phyloP scores from a whole-genome alignment of 2,797 vertebrate genomes.

The Pantherophis alleghaniensis region DNA sequence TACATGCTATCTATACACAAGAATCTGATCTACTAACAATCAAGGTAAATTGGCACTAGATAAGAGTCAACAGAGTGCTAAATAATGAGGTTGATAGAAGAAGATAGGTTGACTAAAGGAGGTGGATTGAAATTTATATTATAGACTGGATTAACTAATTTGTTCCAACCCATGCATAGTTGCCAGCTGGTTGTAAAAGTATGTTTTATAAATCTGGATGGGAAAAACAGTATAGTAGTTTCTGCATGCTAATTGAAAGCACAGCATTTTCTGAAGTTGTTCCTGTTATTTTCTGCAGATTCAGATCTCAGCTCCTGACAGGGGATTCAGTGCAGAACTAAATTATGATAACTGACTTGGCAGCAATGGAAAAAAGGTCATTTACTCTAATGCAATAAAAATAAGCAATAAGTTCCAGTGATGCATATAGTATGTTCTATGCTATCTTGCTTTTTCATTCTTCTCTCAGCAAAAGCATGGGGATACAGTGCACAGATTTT shows the following conservation, averaged over 20 bases:
- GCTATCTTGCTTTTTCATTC: constrained; percentile 58
- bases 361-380: constrained; percentile 62
- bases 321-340: constrained; percentile 67
- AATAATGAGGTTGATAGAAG: not conserved
- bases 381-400: constrained; percentile 69
- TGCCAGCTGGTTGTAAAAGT: not conserved
- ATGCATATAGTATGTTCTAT: constrained; percentile 63
- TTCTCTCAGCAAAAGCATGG: constrained; percentile 63
- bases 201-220: not conserved
- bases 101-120: not conserved
- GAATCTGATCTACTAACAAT: not conserved
- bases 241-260: constrained; percentile 4
- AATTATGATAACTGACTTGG: constrained; percentile 71
- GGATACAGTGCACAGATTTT: constrained; percentile 42
- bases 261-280: constrained; percentile 16
- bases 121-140: not conserved
- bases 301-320: constrained; percentile 50
- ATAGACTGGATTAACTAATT: not conserved
- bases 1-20: not conserved
- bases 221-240: not conserved
- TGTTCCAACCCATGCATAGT: not conserved
- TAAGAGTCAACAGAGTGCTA: not conserved
- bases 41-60: not conserved
- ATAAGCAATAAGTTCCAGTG: constrained; percentile 67
- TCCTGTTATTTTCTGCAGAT: constrained; percentile 57